Conservation (phyloP, 2,113 vertebrate species). For the Gobius niger region DNA sequence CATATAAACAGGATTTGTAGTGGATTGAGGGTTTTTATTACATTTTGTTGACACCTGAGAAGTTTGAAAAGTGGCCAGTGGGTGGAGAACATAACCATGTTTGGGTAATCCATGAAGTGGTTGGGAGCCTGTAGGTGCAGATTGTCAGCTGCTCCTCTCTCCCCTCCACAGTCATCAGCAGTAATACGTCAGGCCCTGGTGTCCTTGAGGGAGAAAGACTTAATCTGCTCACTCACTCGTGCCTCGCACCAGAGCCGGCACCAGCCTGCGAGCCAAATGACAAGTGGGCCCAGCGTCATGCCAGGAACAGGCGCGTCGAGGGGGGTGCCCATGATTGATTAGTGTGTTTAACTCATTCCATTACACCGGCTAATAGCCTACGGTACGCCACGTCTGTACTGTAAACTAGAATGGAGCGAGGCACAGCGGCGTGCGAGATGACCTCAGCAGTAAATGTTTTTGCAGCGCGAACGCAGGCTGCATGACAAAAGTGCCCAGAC, state of each 20-base stretch:
- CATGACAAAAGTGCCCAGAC: slow-evolving; percentile 19
- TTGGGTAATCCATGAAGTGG: slow-evolving; percentile 26
- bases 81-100: slow-evolving; percentile 14
- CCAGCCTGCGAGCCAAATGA: slow-evolving; percentile 31
- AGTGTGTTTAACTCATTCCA: slow-evolving; percentile 56
- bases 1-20: too few relatives aligned
- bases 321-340: slow-evolving; percentile 51
- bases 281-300: slow-evolving; percentile 33
- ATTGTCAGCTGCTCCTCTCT: slow-evolving; percentile 48
- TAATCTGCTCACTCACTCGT: slow-evolving; percentile 54
- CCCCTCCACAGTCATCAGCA: slow-evolving; percentile 60
- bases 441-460: slow-evolving; percentile 42
- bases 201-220: slow-evolving; percentile 65
- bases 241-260: slow-evolving; percentile 14
- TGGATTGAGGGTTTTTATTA: too few relatives aligned
- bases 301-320: slow-evolving; percentile 13
- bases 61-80: not conserved
- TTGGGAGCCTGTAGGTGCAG: slow-evolving; percentile 32
- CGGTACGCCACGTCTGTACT: slow-evolving; percentile 45
- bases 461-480: slow-evolving; percentile 32
- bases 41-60: not conserved
- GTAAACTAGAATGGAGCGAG: slow-evolving; percentile 53
- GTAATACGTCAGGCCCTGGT: slow-evolving; percentile 66
- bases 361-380: slow-evolving; percentile 56
- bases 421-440: slow-evolving; percentile 42